phyloP scores from a whole-genome alignment of 2,797 vertebrate genomes.

The Diplodus puntazzo region DNA sequence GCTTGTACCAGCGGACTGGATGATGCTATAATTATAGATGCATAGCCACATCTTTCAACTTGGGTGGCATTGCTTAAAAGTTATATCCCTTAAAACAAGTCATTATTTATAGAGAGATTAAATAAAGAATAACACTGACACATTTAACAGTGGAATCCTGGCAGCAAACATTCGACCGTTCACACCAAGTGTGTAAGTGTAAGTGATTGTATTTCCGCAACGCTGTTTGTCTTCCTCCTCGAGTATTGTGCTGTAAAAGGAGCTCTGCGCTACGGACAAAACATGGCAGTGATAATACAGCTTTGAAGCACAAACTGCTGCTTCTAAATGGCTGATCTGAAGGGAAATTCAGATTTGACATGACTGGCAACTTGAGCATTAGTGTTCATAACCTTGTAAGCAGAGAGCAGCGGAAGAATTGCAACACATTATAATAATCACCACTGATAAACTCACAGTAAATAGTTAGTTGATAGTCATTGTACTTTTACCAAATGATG shows the following conservation, averaged over 20 bases:
- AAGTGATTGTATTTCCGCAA: conserved; percentile 45
- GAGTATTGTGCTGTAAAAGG: conserved; percentile 40
- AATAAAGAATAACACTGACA: conserved; percentile 6
- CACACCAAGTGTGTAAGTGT: conserved; percentile 37
- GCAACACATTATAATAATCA: no score
- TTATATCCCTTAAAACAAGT: no score
- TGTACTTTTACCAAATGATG: no score
- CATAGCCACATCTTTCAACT: rapidly evolving
- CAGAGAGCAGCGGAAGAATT: background rate
- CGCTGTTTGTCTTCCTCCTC: conserved; percentile 42
- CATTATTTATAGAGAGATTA: background rate
- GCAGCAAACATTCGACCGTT: background rate
- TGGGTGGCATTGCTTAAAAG: no score
- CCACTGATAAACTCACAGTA: no score
- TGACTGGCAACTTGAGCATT: background rate
- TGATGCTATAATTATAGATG: background rate
- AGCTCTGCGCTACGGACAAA: conserved; percentile 28
- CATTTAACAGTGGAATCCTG: conserved; percentile 16
- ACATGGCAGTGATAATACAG: conserved; percentile 23
- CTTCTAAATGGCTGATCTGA: conserved; percentile 22
- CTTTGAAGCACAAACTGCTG: background rate
- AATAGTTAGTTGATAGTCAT: no score
- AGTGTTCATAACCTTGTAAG: background rate
- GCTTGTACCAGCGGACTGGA: background rate
- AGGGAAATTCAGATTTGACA: conserved; percentile 12